Evolutionary conservation across 30 jellyfish, hydroid and myxozoan genomes (phyloP).

Genomic region (Pelagia noctiluca): DNA sequence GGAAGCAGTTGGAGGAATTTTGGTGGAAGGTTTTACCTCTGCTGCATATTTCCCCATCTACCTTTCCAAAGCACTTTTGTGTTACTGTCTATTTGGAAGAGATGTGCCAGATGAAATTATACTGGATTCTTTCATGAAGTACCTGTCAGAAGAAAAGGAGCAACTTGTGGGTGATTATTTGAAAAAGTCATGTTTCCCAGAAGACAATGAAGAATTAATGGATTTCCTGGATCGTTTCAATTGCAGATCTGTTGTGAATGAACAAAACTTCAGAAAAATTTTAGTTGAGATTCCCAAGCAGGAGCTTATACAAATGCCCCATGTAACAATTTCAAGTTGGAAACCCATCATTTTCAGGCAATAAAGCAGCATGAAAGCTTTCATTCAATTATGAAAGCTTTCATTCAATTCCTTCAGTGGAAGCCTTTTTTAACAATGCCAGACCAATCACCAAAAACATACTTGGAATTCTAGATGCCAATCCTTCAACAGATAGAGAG

Average conservation of each 20-base stretch:
- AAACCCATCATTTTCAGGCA: slow-evolving; percentile 28
- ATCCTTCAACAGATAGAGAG: slow-evolving; percentile 57
- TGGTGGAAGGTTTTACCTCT: slow-evolving; percentile 42
- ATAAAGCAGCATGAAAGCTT: slow-evolving; percentile 17
- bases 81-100: slow-evolving; percentile 31
- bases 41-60: slow-evolving; percentile 47
- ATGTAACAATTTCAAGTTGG: slow-evolving; percentile 34
- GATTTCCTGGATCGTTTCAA: slow-evolving; percentile 40
- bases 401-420: slow-evolving; percentile 28
- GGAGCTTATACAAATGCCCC: slow-evolving; percentile 34
- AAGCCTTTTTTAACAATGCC: slow-evolving; percentile 31
- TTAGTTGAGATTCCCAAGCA: slow-evolving; percentile 43
- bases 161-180: slow-evolving; percentile 22
- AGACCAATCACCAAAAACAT: slow-evolving; percentile 42
- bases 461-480: slow-evolving; percentile 31
- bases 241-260: slow-evolving; percentile 16
- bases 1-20: slow-evolving; percentile 50
- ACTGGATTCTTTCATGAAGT: slow-evolving; percentile 32
- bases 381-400: slow-evolving; percentile 16
- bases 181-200: slow-evolving; percentile 14
- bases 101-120: slow-evolving; percentile 30
- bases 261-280: slow-evolving; percentile 27
- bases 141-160: slow-evolving; percentile 43
- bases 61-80: slow-evolving; percentile 34
- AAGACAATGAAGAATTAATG: slow-evolving; percentile 18